These are phyloP conservation scores for Leucania comma DNA, from an alignment of 2,888 invertebrate species.

Conservation along the genomic window DNA sequence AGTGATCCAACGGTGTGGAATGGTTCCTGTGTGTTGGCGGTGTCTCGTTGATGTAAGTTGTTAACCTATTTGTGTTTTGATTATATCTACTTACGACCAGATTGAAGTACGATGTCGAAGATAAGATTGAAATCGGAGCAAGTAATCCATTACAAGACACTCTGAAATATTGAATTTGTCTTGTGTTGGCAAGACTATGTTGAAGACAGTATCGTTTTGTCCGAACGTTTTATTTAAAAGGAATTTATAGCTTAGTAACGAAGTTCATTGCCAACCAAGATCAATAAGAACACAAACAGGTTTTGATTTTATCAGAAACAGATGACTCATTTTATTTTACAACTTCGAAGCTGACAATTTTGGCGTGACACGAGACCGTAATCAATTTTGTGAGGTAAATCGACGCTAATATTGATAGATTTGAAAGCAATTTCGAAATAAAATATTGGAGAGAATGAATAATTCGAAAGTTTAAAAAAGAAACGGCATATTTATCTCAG, in stretches of 20 bases:
- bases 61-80: slow-evolving; percentile 24
- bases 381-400: slow-evolving; percentile 41
- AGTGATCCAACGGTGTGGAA: slow-evolving; percentile 85
- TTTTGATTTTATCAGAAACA: slow-evolving; percentile 45
- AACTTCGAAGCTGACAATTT: slow-evolving; percentile 41
- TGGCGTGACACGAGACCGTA: slow-evolving; percentile 42
- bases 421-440: slow-evolving; percentile 27
- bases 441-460: slow-evolving; percentile 13
- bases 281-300: slow-evolving; percentile 44
- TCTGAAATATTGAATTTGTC: slow-evolving; percentile 24
- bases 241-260: slow-evolving; percentile 28
- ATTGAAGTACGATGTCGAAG: slow-evolving; percentile 11
- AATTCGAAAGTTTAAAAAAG: slow-evolving; percentile 19
- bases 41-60: slow-evolving; percentile 86
- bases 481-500: slow-evolving; percentile 23
- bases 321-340: slow-evolving; percentile 48
- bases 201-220: background rate
- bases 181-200: background rate
- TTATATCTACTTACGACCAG: background rate
- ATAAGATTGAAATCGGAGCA: slow-evolving; percentile 27
- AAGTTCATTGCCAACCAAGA: slow-evolving; percentile 48
- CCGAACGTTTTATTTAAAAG: slow-evolving; percentile 24
- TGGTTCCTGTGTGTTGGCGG: slow-evolving; percentile 87
- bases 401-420: slow-evolving; percentile 33
- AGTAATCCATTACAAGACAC: slow-evolving; percentile 34